Conservation (phyloP, 2,888 invertebrate genomes). For the Caenorhabditis macrosperma region DNA sequence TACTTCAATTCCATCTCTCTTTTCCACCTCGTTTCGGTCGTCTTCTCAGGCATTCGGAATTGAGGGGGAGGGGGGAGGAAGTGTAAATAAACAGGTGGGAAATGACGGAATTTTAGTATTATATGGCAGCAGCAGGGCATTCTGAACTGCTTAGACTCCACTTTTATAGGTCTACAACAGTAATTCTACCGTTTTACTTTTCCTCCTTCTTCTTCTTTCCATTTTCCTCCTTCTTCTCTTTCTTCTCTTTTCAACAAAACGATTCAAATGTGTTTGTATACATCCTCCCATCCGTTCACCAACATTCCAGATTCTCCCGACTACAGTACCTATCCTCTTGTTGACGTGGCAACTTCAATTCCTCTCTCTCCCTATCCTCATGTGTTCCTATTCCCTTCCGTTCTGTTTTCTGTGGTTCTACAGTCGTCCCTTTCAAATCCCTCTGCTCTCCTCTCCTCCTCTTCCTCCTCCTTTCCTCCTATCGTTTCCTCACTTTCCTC, state of each 20-base stretch:
- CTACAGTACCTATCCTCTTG: not conserved
- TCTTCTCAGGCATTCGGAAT: not conserved
- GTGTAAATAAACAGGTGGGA: not conserved
- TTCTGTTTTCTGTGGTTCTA: too few species aligned
- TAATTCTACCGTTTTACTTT: too few species aligned
- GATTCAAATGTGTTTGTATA: not conserved
- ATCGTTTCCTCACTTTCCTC: not conserved
- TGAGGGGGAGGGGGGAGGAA: not conserved
- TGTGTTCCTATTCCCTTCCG: too few species aligned
- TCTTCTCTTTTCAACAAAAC: not conserved
- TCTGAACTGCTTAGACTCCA: too few species aligned
- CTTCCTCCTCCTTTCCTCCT: not conserved
- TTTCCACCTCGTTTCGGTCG: not conserved
- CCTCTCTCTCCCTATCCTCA: too few species aligned
- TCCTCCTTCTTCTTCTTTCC: too few species aligned
- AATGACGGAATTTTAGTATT: not conserved
- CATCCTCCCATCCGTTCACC: not conserved
- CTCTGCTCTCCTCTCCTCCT: not conserved
- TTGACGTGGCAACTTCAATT: not conserved
- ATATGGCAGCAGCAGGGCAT: too few species aligned
- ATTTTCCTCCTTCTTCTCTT: not conserved
- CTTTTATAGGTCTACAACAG: too few species aligned
- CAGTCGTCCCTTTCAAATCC: not conserved
- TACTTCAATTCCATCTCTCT: slow-evolving; percentile 2
- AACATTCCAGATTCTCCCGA: too few species aligned